These are phyloP conservation scores for Euschistus heros DNA, from an alignment of 1,140 invertebrate species.

Conservation along the genomic window DNA sequence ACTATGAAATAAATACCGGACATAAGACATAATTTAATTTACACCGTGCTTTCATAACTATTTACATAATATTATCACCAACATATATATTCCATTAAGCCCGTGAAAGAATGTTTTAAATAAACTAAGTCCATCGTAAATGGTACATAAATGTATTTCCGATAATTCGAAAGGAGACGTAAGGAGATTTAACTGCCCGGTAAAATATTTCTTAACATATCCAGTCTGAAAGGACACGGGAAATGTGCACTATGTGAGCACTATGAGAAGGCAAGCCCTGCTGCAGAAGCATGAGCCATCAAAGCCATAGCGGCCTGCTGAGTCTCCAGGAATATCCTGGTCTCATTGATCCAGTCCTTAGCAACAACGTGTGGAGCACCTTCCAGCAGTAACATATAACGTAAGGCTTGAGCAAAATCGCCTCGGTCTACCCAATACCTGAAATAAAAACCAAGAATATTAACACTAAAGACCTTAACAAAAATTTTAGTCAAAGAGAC, in stretches of 20 bases:
- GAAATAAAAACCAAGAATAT: slow-evolving; percentile 28
- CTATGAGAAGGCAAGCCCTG: slow-evolving; percentile 35
- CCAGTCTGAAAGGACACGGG: neutral
- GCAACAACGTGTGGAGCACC: slow-evolving; percentile 76
- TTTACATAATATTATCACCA: too few species aligned
- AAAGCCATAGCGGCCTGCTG: slow-evolving; percentile 78
- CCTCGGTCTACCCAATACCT: slow-evolving; percentile 79
- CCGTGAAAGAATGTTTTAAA: too few species aligned
- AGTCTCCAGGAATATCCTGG: slow-evolving; percentile 74
- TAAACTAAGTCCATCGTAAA: too few species aligned
- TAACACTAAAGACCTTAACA: too few species aligned
- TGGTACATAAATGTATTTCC: too few species aligned
- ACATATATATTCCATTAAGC: too few species aligned
- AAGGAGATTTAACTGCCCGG: neutral
- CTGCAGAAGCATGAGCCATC: slow-evolving; percentile 70
- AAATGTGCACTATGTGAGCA: neutral
- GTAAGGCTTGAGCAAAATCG: slow-evolving; percentile 69
- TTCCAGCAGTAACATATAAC: slow-evolving; percentile 80
- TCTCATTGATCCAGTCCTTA: slow-evolving; percentile 75
- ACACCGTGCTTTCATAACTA: too few species aligned
- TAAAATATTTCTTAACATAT: neutral
- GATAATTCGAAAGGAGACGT: too few species aligned
- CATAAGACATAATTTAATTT: too few species aligned
- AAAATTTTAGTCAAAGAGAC: too few species aligned
- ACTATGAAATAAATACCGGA: too few species aligned